Conservation (phyloP, 2,888 invertebrate species). For the Hydrotaea diabolus region DNA sequence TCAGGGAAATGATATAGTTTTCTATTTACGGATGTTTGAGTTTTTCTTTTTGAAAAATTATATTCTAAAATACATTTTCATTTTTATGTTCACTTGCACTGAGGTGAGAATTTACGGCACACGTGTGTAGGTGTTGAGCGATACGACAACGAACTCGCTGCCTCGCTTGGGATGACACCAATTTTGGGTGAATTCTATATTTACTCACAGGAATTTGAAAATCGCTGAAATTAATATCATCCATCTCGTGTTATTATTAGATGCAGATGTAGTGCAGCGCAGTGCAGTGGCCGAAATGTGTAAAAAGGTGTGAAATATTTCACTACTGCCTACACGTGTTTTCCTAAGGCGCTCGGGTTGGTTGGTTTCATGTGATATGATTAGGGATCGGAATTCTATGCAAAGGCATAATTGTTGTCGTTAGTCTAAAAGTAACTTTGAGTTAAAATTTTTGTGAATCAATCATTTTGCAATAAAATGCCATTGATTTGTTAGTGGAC, state of each 20-base stretch:
- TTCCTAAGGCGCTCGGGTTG: too few relatives aligned
- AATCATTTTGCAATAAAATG: too few relatives aligned
- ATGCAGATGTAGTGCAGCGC: neutral
- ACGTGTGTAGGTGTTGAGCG: neutral
- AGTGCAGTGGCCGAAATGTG: neutral
- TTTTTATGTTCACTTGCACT: neutral
- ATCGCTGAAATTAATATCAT: constrained; percentile 16
- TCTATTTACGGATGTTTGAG: too few relatives aligned
- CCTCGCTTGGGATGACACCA: neutral
- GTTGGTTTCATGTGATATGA: too few relatives aligned
- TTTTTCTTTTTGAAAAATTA: neutral
- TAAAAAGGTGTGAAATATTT: neutral
- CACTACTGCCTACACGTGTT: neutral
- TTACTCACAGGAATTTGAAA: neutral
- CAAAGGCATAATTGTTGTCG: too few relatives aligned
- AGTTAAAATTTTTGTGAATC: too few relatives aligned
- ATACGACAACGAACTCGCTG: neutral
- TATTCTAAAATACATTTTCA: neutral
- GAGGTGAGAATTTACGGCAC: neutral
- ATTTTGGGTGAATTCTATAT: constrained; percentile 7
- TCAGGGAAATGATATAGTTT: neutral
- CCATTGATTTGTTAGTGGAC: too few relatives aligned
- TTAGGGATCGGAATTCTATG: too few relatives aligned
- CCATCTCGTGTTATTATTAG: constrained; percentile 16
- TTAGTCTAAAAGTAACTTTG: too few relatives aligned